Percentiles rank a stretch among this genome's conserved stretches.
Evolutionary conservation across 2,113 vertebrate genomes (phyloP).

Genomic region (Paracanthobrama guichenoti): DNA sequence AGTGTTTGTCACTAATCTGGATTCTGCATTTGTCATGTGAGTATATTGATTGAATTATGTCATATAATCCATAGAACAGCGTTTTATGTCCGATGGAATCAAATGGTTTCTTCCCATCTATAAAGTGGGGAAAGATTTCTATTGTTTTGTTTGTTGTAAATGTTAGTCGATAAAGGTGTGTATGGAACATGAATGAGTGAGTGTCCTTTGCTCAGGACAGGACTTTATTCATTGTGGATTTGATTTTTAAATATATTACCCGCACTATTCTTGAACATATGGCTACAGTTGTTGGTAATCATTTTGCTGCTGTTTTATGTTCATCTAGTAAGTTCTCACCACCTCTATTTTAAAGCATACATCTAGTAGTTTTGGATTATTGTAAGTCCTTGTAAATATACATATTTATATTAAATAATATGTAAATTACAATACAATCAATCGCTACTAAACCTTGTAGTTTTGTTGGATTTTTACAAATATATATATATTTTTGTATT

Average conservation of each 20-base stretch:
- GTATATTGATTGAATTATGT: slow-evolving; percentile 5
- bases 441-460: background rate
- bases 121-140: background rate
- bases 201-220: background rate
- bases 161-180: background rate
- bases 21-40: slow-evolving; percentile 9
- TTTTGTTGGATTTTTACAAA: no score
- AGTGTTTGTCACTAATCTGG: slow-evolving; percentile 5
- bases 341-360: background rate
- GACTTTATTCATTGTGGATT: background rate
- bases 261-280: background rate
- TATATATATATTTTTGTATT: no score
- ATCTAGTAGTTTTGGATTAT: background rate
- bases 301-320: background rate
- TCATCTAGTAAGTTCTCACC: background rate
- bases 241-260: slow-evolving; percentile 8
- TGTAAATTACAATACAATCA: no score
- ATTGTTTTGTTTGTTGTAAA: background rate
- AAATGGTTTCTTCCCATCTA: background rate
- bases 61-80: slow-evolving; percentile 28
- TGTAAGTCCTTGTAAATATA: background rate
- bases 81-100: slow-evolving; percentile 7
- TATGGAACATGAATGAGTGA: background rate
- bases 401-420: no score
- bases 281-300: background rate